phyloP scores from a whole-genome alignment of 2,113 vertebrate genomes.

The Pedionomus torquatus region DNA sequence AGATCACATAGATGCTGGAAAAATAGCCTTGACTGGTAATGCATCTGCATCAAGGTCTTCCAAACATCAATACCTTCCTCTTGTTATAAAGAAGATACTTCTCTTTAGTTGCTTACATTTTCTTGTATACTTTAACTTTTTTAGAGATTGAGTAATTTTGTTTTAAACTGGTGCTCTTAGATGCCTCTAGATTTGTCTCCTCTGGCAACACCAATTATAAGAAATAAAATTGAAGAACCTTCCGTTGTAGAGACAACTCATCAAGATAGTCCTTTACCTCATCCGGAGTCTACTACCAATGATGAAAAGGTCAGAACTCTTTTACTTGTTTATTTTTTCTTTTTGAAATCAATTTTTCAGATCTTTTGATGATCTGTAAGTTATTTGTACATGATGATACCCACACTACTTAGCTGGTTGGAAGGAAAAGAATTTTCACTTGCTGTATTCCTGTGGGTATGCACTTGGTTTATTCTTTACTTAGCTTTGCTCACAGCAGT shows the following conservation, averaged over 20 bases:
- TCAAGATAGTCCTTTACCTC: slow-evolving; percentile 94
- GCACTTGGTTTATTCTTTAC: not conserved
- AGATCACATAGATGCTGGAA: not conserved
- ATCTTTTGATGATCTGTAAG: not conserved
- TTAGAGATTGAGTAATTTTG: not conserved
- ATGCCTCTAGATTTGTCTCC: slow-evolving; percentile 97
- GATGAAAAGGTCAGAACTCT: slow-evolving; percentile 89
- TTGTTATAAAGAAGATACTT: not conserved
- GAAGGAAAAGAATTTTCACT: not conserved
- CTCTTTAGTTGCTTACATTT: not conserved
- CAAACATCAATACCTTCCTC: not conserved
- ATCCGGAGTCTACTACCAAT: slow-evolving; percentile 95
- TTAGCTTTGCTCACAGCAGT: not conserved
- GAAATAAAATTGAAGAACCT: slow-evolving; percentile 92
- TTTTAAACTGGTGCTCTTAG: slow-evolving; percentile 66
- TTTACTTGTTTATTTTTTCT: not conserved
- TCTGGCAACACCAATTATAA: slow-evolving; percentile 93
- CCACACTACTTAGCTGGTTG: not conserved
- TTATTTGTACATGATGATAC: not conserved
- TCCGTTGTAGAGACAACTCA: slow-evolving; percentile 87
- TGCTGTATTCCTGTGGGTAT: not conserved
- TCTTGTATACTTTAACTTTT: not conserved
- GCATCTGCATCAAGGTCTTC: not conserved
- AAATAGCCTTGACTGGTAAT: not conserved
- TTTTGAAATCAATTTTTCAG: not conserved